A percentile compares a stretch with the other conserved stretches of the same genome.
These are phyloP conservation scores for Mobula hypostoma DNA, from an alignment of 2,113 vertebrate species.

Conservation along the genomic window DNA sequence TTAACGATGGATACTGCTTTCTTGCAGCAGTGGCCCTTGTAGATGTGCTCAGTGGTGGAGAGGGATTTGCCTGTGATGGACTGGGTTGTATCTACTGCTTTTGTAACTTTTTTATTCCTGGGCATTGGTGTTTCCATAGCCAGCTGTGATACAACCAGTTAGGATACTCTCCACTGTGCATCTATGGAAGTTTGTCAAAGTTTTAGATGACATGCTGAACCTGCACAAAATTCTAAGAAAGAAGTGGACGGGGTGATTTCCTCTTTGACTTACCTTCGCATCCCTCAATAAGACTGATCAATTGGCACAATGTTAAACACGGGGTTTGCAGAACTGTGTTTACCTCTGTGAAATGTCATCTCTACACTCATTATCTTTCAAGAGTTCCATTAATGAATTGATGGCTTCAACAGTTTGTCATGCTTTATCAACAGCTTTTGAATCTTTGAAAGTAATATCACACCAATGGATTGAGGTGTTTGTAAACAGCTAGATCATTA, in stretches of 20 bases:
- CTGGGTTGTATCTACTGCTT: too few species aligned
- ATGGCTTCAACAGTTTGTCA: background rate
- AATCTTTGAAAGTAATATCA: background rate
- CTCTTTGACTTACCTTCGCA: background rate
- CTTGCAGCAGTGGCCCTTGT: too few species aligned
- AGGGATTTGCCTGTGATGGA: too few species aligned
- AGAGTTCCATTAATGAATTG: background rate
- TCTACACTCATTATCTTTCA: background rate
- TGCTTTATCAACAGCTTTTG: background rate
- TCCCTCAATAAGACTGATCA: background rate
- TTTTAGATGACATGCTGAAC: too few species aligned
- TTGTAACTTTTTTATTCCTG: too few species aligned
- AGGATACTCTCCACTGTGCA: too few species aligned
- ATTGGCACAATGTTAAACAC: background rate
- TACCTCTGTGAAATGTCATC: background rate
- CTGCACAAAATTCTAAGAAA: too few species aligned
- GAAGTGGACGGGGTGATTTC: background rate
- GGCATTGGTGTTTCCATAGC: too few species aligned
- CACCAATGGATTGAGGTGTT: background rate
- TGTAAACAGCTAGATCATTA: slow-evolving; percentile 5
- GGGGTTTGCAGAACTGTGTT: background rate
- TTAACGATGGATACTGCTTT: too few species aligned
- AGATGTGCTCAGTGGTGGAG: too few species aligned
- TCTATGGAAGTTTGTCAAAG: too few species aligned
- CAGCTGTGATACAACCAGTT: too few species aligned